Conservation (phyloP, 1,140 invertebrate species). For the Drosophila tropicalis region DNA sequence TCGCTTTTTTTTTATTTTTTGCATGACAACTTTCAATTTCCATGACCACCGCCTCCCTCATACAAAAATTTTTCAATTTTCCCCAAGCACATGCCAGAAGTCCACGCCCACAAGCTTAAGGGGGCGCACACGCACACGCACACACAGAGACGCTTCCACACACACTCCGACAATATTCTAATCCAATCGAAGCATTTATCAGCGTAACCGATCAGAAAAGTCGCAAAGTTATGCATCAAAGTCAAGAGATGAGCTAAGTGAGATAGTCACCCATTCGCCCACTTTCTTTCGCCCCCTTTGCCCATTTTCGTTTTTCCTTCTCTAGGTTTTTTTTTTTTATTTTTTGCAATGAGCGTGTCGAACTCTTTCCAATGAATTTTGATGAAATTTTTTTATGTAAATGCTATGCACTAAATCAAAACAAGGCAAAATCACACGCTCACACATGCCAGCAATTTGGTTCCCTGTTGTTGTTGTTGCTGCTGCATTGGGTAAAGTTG, state of each 20-base stretch:
- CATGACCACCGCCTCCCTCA: constrained; percentile 37
- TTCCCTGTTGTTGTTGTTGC: not conserved
- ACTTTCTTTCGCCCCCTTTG: constrained; percentile 24
- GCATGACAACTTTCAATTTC: constrained; percentile 75
- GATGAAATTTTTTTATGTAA: constrained; percentile 72
- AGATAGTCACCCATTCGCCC: constrained; percentile 52
- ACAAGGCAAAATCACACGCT: constrained; percentile 55
- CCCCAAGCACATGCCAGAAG: constrained; percentile 45
- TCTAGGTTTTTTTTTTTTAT: not conserved
- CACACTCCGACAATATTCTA: constrained; percentile 58
- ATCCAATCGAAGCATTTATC: constrained; percentile 78
- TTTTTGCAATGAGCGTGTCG: constrained; percentile 8
- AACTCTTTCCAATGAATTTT: constrained; percentile 52
- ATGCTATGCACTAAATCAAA: constrained; percentile 76
- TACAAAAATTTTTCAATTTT: constrained; percentile 70
- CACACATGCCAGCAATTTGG: constrained; percentile 74
- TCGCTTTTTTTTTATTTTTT: constrained; percentile 31
- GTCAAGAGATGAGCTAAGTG: constrained; percentile 60
- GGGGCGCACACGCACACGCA: constrained; percentile 7
- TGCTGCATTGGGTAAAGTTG: constrained; percentile 66
- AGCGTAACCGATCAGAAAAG: constrained; percentile 74
- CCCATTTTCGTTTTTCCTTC: constrained; percentile 33
- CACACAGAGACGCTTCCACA: not conserved
- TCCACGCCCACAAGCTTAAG: constrained; percentile 70
- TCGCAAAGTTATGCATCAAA: constrained; percentile 78